These are phyloP conservation scores for Sycophaga agraensis DNA, from an alignment of 1,140 invertebrate species.

Conservation along the genomic window DNA sequence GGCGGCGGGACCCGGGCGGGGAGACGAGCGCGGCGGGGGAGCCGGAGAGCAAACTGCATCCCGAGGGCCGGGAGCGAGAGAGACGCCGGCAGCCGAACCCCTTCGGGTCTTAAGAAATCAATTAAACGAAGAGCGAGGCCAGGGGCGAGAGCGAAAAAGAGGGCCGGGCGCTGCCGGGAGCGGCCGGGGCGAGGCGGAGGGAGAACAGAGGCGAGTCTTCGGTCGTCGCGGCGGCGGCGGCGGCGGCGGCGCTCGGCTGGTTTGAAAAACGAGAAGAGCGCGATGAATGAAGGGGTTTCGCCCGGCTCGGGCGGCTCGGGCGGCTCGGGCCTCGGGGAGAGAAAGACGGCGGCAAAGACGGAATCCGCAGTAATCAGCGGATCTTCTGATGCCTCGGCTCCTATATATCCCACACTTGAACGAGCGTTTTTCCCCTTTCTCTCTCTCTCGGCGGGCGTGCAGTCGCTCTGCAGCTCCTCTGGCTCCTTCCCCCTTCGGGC, in stretches of 20 bases:
- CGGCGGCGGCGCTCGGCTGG: neutral
- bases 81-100: slow-evolving; percentile 37
- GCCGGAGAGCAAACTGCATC: slow-evolving; percentile 44
- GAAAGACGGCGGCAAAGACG: slow-evolving; percentile 40
- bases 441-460: too few relatives aligned
- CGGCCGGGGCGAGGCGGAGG: neutral
- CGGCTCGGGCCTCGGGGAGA: neutral
- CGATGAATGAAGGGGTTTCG: slow-evolving; percentile 19
- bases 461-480: too few relatives aligned
- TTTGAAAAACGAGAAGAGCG: slow-evolving; percentile 27
- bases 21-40: neutral
- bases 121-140: slow-evolving; percentile 52
- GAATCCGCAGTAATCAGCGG: slow-evolving; percentile 50
- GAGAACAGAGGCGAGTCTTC: slow-evolving; percentile 8
- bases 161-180: neutral
- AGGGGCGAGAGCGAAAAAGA: slow-evolving; percentile 13
- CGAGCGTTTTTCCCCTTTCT: slow-evolving; percentile 26
- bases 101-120: slow-evolving; percentile 56
- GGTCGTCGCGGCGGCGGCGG: too few relatives aligned
- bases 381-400: slow-evolving; percentile 39
- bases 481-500: too few relatives aligned
- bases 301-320: neutral
- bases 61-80: slow-evolving; percentile 23
- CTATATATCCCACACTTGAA: slow-evolving; percentile 29
- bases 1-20: neutral